Evolutionary conservation across 2,113 vertebrate genomes (phyloP).

Genomic region (Aphyosemion australe): DNA sequence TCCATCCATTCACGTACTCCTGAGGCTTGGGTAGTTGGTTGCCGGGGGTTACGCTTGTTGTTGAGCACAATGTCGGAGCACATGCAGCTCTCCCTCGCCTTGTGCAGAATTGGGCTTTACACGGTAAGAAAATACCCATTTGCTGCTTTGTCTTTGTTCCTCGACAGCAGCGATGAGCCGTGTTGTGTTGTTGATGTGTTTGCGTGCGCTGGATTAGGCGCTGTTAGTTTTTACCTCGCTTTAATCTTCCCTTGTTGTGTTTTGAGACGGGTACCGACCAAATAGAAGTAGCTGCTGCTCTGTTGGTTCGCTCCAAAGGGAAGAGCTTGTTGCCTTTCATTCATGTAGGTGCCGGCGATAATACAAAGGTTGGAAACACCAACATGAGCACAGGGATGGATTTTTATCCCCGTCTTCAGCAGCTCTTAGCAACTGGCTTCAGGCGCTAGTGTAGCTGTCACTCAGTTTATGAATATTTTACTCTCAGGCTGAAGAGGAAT

Average conservation of each 20-base stretch:
- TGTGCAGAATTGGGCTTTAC: slow-evolving; percentile 93
- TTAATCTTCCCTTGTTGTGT: slow-evolving; percentile 17
- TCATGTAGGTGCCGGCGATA: slow-evolving; percentile 29
- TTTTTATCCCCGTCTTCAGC: slow-evolving; percentile 6
- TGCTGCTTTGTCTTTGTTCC: background rate
- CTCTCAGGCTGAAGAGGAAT: background rate
- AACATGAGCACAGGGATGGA: slow-evolving; percentile 8
- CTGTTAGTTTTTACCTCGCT: slow-evolving; percentile 4
- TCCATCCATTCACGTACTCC: slow-evolving; percentile 70
- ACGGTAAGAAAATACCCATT: slow-evolving; percentile 82
- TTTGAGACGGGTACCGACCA: slow-evolving; percentile 32
- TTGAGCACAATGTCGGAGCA: slow-evolving; percentile 87
- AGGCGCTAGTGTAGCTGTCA: slow-evolving; percentile 10
- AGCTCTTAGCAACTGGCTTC: slow-evolving; percentile 34
- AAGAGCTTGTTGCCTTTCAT: slow-evolving; percentile 30
- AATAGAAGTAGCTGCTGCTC: slow-evolving; percentile 30
- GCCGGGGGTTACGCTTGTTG: slow-evolving; percentile 79
- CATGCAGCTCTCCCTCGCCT: slow-evolving; percentile 88
- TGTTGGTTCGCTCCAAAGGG: slow-evolving; percentile 40
- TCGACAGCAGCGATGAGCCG: background rate
- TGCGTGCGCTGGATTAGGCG: slow-evolving; percentile 1
- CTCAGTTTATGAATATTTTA: slow-evolving; percentile 12
- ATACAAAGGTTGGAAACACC: slow-evolving; percentile 43
- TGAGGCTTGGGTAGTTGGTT: slow-evolving; percentile 76
- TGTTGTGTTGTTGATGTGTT: background rate